A percentile compares a stretch with the other conserved stretches of the same genome.
phyloP scores from a whole-genome alignment of 2,797 vertebrate genomes.

The Eulemur mongoz region DNA sequence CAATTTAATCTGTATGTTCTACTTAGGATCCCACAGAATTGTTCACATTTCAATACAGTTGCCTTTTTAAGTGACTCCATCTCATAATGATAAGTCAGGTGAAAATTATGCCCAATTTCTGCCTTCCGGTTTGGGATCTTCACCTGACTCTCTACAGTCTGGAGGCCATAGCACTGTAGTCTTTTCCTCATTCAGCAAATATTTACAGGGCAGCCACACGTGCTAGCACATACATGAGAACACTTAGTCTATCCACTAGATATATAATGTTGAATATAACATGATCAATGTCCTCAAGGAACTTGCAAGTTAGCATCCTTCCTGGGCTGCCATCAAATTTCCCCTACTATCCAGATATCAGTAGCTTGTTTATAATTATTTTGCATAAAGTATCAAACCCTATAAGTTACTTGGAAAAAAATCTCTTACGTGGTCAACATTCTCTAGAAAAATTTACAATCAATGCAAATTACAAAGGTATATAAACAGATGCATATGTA shows the following conservation, averaged over 20 bases:
- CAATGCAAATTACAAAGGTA: neutral
- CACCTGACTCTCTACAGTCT: neutral
- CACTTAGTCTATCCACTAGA: neutral
- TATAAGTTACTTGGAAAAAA: neutral
- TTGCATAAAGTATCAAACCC: neutral
- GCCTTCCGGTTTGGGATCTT: neutral
- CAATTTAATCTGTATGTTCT: neutral
- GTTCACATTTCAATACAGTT: neutral
- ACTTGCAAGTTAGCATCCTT: neutral
- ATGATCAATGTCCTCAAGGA: neutral
- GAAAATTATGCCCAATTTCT: neutral
- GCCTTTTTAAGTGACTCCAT: neutral
- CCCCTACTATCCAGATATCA: neutral
- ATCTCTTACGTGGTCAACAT: neutral
- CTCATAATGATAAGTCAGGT: neutral
- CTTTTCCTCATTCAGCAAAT: neutral
- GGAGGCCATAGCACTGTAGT: neutral
- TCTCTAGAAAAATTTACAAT: neutral
- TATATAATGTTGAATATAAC: neutral
- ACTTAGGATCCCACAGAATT: neutral
- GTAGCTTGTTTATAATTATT: neutral
- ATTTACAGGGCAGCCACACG: neutral
- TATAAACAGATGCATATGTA: neutral
- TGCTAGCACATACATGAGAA: neutral
- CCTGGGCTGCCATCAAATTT: neutral